Evolutionary conservation across 2,113 vertebrate genomes (phyloP).

Genomic region (Equus przewalskii): DNA sequence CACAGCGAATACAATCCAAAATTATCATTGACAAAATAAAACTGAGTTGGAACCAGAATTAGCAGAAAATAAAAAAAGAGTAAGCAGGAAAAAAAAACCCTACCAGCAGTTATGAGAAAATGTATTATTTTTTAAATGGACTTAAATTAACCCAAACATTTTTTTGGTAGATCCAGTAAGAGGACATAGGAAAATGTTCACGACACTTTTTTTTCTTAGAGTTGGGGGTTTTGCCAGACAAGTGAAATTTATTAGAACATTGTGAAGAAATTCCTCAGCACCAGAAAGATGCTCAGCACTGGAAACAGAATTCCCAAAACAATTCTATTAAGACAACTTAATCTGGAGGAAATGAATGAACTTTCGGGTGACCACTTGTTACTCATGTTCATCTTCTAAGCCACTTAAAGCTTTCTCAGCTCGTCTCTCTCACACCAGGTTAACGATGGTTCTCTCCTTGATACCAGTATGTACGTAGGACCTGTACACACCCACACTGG

Average conservation of each 20-base stretch:
- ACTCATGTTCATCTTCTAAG: neutral
- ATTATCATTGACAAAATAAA: neutral
- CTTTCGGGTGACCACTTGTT: too few species aligned
- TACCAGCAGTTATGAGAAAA: neutral
- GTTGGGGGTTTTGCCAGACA: neutral
- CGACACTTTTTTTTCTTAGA: neutral
- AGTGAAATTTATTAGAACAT: neutral
- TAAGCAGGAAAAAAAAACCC: neutral
- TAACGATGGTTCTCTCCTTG: rapidly evolving
- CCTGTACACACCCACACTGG: neutral
- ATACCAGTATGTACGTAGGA: rapidly evolving
- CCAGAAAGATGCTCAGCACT: neutral
- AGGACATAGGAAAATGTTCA: neutral
- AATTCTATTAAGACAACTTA: neutral
- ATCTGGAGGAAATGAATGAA: neutral
- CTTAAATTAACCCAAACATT: neutral
- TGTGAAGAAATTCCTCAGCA: neutral
- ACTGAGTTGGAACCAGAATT: neutral
- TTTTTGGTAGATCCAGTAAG: neutral
- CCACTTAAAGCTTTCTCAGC: neutral
- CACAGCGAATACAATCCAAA: neutral
- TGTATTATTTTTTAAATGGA: neutral
- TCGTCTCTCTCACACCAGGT: neutral
- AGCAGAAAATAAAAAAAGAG: neutral
- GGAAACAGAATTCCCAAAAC: neutral